Evolutionary conservation across 2,113 vertebrate genomes (phyloP).

Genomic region (Sorex fumeus): DNA sequence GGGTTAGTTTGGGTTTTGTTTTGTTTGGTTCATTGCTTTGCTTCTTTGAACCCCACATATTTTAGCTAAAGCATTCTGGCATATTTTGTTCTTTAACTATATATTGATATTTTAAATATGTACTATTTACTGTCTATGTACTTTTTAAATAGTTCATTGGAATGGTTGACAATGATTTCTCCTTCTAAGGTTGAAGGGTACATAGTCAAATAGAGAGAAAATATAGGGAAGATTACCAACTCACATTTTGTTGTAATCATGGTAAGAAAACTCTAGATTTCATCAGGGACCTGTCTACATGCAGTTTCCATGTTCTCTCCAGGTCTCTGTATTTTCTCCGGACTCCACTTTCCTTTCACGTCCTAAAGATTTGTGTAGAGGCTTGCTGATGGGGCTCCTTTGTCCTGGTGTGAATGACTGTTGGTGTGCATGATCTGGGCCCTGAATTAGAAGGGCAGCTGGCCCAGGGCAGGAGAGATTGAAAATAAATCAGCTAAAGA

Average conservation of each 20-base stretch:
- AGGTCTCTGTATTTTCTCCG: neutral
- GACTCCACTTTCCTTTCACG: neutral
- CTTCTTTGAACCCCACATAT: neutral
- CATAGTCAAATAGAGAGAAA: constrained; percentile 5
- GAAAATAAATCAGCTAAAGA: neutral
- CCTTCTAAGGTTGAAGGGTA: neutral
- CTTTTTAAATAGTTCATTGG: neutral
- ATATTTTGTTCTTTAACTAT: constrained; percentile 25
- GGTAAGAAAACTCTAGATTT: neutral
- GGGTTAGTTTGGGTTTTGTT: too few relatives aligned
- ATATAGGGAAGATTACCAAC: neutral
- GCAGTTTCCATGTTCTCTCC: neutral
- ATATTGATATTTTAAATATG: neutral
- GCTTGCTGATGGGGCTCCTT: neutral
- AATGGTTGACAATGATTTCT: constrained; percentile 50
- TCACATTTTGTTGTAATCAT: neutral
- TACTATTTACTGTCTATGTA: neutral
- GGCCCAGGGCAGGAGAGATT: neutral
- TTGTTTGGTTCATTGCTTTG: too few relatives aligned
- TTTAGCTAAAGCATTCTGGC: neutral
- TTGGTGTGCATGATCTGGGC: neutral
- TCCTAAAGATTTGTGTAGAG: too few relatives aligned
- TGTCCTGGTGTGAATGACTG: neutral
- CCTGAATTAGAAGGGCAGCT: neutral
- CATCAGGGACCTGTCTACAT: neutral